Percentiles rank a stretch among this genome's conserved stretches.
Conservation (phyloP, 2,797 vertebrate genomes). For the Clarias platycephalus region DNA sequence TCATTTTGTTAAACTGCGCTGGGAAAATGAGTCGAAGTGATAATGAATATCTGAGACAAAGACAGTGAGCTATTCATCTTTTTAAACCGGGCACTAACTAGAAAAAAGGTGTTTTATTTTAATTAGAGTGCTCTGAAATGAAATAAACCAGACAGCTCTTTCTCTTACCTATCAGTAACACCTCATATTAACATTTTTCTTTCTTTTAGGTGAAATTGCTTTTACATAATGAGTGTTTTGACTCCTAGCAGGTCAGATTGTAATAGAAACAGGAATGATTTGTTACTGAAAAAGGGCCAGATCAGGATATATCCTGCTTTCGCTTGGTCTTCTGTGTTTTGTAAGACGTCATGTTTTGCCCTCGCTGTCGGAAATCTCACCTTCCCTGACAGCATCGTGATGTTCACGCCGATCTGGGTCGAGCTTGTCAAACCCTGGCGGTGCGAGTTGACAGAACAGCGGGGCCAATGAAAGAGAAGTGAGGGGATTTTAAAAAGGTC, state of each 20-base stretch:
- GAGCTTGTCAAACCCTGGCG: conserved; percentile 1
- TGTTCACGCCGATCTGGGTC: neutral
- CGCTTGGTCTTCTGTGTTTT: neutral
- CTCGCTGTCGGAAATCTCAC: conserved; percentile 11
- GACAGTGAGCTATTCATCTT: neutral
- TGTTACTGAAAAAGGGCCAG: neutral
- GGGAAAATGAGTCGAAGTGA: neutral
- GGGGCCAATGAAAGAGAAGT: neutral
- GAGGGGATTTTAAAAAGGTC: conserved; percentile 14
- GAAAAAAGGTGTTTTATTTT: neutral
- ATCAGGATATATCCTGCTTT: neutral
- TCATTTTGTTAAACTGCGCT: neutral
- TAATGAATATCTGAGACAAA: conserved; percentile 8
- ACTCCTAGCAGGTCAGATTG: neutral
- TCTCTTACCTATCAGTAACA: neutral
- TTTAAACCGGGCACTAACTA: neutral
- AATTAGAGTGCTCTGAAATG: neutral
- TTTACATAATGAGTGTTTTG: neutral
- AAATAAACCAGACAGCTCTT: neutral
- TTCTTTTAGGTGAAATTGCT: neutral
- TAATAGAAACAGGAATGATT: neutral
- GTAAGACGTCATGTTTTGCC: neutral
- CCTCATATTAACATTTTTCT: neutral
- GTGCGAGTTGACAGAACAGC: neutral
- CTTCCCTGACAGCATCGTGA: conserved; percentile 1